Percentiles rank a stretch among this genome's conserved stretches.
Conservation (phyloP, 2,113 vertebrate species). For the Thymallus thymallus region DNA sequence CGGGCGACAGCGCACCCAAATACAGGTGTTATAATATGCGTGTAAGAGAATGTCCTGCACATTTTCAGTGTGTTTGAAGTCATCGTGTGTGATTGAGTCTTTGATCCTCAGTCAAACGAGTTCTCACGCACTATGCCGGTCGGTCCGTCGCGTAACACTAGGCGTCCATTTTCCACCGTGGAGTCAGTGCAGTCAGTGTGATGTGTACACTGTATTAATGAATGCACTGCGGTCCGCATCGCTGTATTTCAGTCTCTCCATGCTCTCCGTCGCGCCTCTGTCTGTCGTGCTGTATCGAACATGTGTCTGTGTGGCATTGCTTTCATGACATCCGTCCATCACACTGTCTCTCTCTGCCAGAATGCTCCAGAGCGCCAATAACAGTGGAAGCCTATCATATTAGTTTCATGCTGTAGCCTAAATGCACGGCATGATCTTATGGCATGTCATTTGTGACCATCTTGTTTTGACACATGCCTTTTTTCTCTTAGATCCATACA, state of each 20-base stretch:
- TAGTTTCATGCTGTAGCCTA: slow-evolving; percentile 41
- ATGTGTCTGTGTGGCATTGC: slow-evolving; percentile 30
- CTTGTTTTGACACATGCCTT: slow-evolving; percentile 24
- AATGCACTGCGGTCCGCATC: slow-evolving; percentile 73
- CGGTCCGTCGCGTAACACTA: slow-evolving; percentile 54
- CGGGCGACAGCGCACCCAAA: background rate
- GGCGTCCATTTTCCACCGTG: slow-evolving; percentile 75
- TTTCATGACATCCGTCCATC: background rate
- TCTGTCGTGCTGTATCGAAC: background rate
- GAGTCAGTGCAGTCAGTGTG: slow-evolving; percentile 53
- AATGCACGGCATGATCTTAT: slow-evolving; percentile 49
- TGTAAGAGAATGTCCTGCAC: background rate
- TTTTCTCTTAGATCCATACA: slow-evolving; percentile 13
- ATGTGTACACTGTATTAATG: slow-evolving; percentile 63
- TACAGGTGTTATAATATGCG: slow-evolving; percentile 23
- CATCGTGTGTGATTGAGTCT: slow-evolving; percentile 16
- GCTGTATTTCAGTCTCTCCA: slow-evolving; percentile 41
- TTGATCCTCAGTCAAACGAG: slow-evolving; percentile 45
- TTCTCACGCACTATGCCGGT: slow-evolving; percentile 42
- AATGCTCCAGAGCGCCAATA: background rate
- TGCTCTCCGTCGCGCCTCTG: slow-evolving; percentile 21
- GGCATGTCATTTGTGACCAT: slow-evolving; percentile 21
- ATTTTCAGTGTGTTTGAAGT: background rate
- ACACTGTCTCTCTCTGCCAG: background rate
- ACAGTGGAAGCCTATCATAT: background rate